These are phyloP conservation scores for Plebejus melissa DNA, from an alignment of 2,888 invertebrate species.

Conservation along the genomic window DNA sequence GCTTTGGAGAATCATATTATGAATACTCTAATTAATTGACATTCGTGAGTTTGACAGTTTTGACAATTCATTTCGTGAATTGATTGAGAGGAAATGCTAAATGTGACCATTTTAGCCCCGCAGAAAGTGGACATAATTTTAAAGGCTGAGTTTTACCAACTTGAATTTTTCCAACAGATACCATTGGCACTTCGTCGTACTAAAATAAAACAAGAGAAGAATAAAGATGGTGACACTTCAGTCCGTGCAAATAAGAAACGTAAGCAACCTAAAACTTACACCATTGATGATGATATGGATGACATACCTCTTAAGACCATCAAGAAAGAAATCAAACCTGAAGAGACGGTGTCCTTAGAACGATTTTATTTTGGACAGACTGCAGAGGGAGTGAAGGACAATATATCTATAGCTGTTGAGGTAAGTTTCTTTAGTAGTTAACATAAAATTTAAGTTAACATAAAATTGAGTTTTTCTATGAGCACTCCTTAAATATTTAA, in stretches of 20 bases:
- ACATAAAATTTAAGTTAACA: too few relatives aligned
- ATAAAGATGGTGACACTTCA: constrained; percentile 38
- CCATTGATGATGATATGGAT: constrained; percentile 56
- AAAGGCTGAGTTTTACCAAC: background rate
- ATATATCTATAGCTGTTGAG: constrained; percentile 62
- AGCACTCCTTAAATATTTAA: background rate
- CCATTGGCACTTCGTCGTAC: constrained; percentile 63
- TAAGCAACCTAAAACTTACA: constrained; percentile 54
- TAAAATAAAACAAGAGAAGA: constrained; percentile 65
- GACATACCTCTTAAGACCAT: constrained; percentile 64
- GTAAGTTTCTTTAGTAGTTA: constrained; percentile 41
- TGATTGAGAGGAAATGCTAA: too few relatives aligned
- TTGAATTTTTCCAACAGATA: constrained; percentile 44
- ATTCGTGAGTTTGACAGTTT: too few relatives aligned
- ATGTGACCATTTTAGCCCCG: too few relatives aligned
- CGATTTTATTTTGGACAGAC: constrained; percentile 82
- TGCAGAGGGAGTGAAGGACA: constrained; percentile 48
- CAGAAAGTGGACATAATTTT: background rate
- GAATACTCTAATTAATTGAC: too few relatives aligned
- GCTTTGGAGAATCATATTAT: too few relatives aligned
- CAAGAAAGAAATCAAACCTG: constrained; percentile 63
- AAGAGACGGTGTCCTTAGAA: constrained; percentile 78
- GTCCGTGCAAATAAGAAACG: constrained; percentile 47
- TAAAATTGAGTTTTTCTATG: too few relatives aligned
- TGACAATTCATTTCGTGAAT: too few relatives aligned